Percentiles rank a stretch among this genome's conserved stretches.
These are phyloP conservation scores for Muscina levida DNA, from an alignment of 2,888 invertebrate species.

Conservation along the genomic window DNA sequence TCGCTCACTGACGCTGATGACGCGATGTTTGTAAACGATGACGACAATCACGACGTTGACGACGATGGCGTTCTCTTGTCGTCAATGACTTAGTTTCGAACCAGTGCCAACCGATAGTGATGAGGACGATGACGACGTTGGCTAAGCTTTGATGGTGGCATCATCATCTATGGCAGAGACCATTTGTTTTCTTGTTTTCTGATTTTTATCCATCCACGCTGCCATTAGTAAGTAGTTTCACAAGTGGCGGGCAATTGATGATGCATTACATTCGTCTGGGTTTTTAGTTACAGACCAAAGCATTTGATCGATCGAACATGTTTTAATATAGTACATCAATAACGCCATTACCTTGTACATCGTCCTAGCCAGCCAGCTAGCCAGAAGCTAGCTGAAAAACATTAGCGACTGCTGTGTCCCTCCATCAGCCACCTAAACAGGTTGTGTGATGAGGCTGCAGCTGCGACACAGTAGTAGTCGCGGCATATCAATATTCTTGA, in stretches of 20 bases:
- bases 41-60: too few relatives aligned
- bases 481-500: conserved; percentile 33
- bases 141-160: background rate
- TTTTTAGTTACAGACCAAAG: background rate
- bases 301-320: conserved; percentile 40
- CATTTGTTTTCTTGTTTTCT: conserved; percentile 15
- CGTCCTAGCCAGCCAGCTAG: too few relatives aligned
- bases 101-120: conserved; percentile 3
- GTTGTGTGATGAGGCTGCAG: conserved; percentile 36
- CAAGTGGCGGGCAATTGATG: conserved; percentile 42
- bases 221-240: conserved; percentile 29
- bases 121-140: background rate
- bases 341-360: conserved; percentile 14
- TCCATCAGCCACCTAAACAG: conserved; percentile 50
- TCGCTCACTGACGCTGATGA: conserved; percentile 10
- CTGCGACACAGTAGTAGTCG: background rate
- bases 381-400: background rate
- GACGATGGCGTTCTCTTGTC: conserved; percentile 42
- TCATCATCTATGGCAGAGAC: conserved; percentile 5
- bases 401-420: conserved; percentile 18
- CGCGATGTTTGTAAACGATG: too few relatives aligned
- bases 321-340: conserved; percentile 56
- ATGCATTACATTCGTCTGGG: conserved; percentile 40
- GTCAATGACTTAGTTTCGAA: conserved; percentile 3
- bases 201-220: conserved; percentile 30